Percentiles rank a stretch among this genome's conserved stretches.
Evolutionary conservation across 2,797 vertebrate species (phyloP).

Genomic region (Sus cebifrons): DNA sequence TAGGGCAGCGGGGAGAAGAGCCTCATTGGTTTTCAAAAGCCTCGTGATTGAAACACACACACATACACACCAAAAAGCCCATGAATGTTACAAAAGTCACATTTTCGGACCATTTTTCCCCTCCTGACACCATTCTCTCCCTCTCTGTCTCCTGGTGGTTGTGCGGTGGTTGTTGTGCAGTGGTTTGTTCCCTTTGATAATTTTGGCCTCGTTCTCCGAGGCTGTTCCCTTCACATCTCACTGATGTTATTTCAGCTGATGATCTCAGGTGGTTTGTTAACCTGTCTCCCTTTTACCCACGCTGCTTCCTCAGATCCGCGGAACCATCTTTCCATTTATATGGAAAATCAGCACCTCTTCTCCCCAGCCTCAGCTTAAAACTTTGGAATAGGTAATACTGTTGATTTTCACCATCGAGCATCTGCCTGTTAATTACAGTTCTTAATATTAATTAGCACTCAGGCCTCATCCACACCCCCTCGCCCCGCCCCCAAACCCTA

Average conservation of each 20-base stretch:
- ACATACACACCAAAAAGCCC: slow-evolving; percentile 33
- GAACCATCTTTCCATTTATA: neutral
- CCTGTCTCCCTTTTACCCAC: neutral
- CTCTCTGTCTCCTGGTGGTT: slow-evolving; percentile 69
- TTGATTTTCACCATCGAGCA: slow-evolving; percentile 73
- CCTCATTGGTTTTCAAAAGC: slow-evolving; percentile 75
- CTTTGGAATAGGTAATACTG: slow-evolving; percentile 71
- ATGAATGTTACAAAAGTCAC: slow-evolving; percentile 58
- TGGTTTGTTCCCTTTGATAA: slow-evolving; percentile 74
- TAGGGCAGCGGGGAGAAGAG: slow-evolving; percentile 53
- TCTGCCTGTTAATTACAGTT: slow-evolving; percentile 84
- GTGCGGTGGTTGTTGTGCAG: neutral
- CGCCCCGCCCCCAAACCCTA: neutral
- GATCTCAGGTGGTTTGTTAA: slow-evolving; percentile 72
- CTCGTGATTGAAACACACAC: slow-evolving; percentile 36
- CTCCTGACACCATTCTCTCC: slow-evolving; percentile 37
- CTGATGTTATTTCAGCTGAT: slow-evolving; percentile 79
- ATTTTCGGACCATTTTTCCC: slow-evolving; percentile 72
- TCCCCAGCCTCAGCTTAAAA: slow-evolving; percentile 63
- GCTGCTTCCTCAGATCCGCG: neutral
- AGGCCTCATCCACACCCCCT: slow-evolving; percentile 36
- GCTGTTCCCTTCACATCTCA: slow-evolving; percentile 61
- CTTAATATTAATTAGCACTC: slow-evolving; percentile 81
- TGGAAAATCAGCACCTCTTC: slow-evolving; percentile 46
- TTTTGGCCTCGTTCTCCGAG: slow-evolving; percentile 74